phyloP scores from a whole-genome alignment of 2,797 vertebrate species.

The Hirundo rustica region DNA sequence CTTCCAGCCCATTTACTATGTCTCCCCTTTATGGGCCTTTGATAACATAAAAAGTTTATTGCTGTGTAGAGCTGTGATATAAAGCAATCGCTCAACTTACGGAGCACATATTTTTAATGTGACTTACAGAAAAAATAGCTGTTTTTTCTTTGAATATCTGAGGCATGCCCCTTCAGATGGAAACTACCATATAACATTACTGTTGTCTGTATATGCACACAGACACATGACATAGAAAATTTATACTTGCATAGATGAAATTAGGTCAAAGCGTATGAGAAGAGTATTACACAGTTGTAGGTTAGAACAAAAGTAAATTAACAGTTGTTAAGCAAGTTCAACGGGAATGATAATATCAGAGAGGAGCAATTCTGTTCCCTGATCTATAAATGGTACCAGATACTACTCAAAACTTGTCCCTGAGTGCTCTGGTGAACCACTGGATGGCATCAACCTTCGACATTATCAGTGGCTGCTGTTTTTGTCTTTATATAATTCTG shows the following conservation, averaged over 20 bases:
- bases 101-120: not conserved
- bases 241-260: not conserved
- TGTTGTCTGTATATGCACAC: not conserved
- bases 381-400: not conserved
- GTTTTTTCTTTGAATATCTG: not conserved
- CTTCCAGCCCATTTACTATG: not conserved
- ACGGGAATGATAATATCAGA: not conserved
- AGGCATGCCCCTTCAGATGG: not conserved
- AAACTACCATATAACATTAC: not conserved
- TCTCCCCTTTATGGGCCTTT: not conserved
- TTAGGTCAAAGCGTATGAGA: not conserved
- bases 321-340: not conserved
- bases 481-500: not conserved
- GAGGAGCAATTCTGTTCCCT: not conserved
- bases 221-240: not conserved
- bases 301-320: not conserved
- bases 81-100: not conserved
- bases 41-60: not conserved
- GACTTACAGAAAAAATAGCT: not conserved
- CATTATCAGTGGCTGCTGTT: not conserved
- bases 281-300: not conserved
- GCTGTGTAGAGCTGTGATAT: not conserved
- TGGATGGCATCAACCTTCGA: constrained; percentile 62
- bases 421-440: constrained; percentile 32
- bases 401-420: not conserved